Conservation (phyloP, 2,888 invertebrate species). For the Sarcophaga carnaria region DNA sequence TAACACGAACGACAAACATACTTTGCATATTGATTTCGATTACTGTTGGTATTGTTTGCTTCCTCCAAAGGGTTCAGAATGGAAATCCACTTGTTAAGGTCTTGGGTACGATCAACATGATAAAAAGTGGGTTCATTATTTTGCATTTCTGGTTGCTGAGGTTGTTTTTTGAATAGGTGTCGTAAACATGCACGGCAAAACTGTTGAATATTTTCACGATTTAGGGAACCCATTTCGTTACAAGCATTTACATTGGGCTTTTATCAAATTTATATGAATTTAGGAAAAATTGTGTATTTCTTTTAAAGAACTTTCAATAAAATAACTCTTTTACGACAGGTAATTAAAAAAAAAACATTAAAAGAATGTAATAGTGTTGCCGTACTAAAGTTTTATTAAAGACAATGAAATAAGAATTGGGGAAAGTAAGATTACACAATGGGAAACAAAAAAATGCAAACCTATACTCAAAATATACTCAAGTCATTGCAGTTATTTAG, state of each 20-base stretch:
- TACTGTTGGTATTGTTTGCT: slow-evolving; percentile 41
- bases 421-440: too few relatives aligned
- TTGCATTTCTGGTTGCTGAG: background rate
- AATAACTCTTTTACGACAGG: too few relatives aligned
- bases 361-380: too few relatives aligned
- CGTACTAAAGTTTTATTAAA: too few relatives aligned
- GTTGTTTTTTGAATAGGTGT: slow-evolving; percentile 52
- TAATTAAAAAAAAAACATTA: too few relatives aligned
- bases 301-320: too few relatives aligned
- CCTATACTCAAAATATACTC: too few relatives aligned
- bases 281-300: too few relatives aligned
- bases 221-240: slow-evolving; percentile 35
- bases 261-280: too few relatives aligned
- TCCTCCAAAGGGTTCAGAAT: slow-evolving; percentile 60
- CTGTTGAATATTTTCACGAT: slow-evolving; percentile 60
- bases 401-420: too few relatives aligned
- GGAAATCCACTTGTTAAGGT: slow-evolving; percentile 62
- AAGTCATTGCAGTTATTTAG: too few relatives aligned
- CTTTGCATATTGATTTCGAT: slow-evolving; percentile 48
- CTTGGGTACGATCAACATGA: slow-evolving; percentile 59
- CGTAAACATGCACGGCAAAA: slow-evolving; percentile 66
- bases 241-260: background rate
- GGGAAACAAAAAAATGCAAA: too few relatives aligned
- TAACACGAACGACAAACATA: slow-evolving; percentile 67
- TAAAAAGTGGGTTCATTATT: slow-evolving; percentile 49